A percentile compares a stretch with the other conserved stretches of the same genome.
phyloP scores from a whole-genome alignment of 2,888 invertebrate genomes.

The Aplocera efformata region DNA sequence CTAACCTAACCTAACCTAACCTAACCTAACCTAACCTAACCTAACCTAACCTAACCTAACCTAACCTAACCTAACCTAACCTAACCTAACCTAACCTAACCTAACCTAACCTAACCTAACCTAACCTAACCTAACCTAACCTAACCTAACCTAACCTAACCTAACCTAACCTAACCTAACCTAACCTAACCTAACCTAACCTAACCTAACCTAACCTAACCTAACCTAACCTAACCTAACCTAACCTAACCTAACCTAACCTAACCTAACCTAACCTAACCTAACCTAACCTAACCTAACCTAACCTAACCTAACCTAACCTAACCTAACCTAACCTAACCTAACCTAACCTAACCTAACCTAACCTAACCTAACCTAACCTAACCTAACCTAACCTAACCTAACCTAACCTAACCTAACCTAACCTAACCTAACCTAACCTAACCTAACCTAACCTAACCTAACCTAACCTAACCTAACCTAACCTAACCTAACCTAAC shows the following conservation, averaged over 20 bases:
- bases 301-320: slow-evolving; percentile 13
- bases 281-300: slow-evolving; percentile 13
- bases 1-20: no score
- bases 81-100: no score
- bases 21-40: no score
- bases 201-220: slow-evolving; percentile 13
- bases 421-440: slow-evolving; percentile 13
- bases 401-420: slow-evolving; percentile 13
- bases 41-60: no score
- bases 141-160: slow-evolving; percentile 12
- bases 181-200: slow-evolving; percentile 11
- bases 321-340: slow-evolving; percentile 13
- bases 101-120: no score
- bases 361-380: slow-evolving; percentile 13
- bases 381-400: slow-evolving; percentile 13
- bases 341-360: slow-evolving; percentile 13
- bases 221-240: slow-evolving; percentile 13
- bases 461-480: slow-evolving; percentile 13
- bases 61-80: no score
- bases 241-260: slow-evolving; percentile 13
- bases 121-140: slow-evolving; percentile 14
- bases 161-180: slow-evolving; percentile 13
- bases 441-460: slow-evolving; percentile 13
- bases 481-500: slow-evolving; percentile 13
- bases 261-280: slow-evolving; percentile 13